Evolutionary conservation across 2,797 vertebrate genomes (phyloP).

Genomic region (Falco berigora): DNA sequence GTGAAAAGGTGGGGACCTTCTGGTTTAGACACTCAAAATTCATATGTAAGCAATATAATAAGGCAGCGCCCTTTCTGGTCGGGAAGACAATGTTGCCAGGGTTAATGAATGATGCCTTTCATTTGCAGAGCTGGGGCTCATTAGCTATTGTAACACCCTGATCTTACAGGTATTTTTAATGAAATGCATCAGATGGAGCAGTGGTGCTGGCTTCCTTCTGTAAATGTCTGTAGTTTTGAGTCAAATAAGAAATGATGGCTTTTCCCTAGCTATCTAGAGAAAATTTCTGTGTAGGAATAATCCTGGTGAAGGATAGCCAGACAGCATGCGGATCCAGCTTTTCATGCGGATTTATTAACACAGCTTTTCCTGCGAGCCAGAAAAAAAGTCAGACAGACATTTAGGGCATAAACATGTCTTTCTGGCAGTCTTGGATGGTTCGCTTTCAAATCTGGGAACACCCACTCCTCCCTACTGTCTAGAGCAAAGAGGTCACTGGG

Average conservation of each 20-base stretch:
- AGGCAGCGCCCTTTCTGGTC: neutral
- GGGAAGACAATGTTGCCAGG: neutral
- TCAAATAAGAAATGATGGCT: neutral
- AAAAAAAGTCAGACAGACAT: neutral
- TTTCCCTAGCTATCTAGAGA: neutral
- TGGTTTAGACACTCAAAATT: neutral
- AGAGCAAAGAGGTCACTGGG: slow-evolving; percentile 20
- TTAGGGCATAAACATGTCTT: neutral
- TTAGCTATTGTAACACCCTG: neutral
- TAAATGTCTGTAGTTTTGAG: neutral
- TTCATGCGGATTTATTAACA: slow-evolving; percentile 11
- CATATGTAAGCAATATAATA: neutral
- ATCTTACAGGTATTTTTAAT: neutral
- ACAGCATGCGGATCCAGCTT: neutral
- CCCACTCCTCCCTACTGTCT: slow-evolving; percentile 19
- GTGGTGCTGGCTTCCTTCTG: neutral
- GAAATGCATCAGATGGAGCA: neutral
- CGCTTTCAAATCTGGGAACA: neutral
- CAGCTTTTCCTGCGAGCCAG: neutral
- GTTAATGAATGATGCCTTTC: neutral
- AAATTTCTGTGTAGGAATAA: neutral
- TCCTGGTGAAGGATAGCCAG: neutral
- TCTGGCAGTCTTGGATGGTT: neutral
- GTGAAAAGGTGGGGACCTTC: neutral
- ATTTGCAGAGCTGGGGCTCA: neutral